Evolutionary conservation across 2,113 vertebrate genomes (phyloP), one percentile per base, ranked within the genome.

Genomic region (Sorex araneus): DNA sequence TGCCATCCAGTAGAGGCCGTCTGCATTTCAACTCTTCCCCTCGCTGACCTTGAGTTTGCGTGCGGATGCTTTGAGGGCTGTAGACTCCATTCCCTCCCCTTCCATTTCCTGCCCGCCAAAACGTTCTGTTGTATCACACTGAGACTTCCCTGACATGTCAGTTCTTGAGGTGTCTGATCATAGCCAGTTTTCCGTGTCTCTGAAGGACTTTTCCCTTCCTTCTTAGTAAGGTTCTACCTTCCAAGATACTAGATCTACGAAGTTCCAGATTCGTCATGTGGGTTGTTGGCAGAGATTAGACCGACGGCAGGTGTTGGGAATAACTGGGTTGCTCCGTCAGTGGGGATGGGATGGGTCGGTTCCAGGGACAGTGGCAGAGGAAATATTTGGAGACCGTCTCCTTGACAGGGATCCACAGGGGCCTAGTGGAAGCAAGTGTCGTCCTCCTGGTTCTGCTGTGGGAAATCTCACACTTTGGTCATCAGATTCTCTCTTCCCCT

Each of bases 171-270:
- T 45, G 27, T 47, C 54, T 92, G 88, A 57, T 89, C 47, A 63
- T 10, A 67, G 34, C 15, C 57, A 57, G 23, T 64, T 25, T 43
- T 84, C 11, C 4, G 0, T 32, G 10, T 40, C 40, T 92, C 36
- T 88, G 19, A 76, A 15, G 84, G 27, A 27, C 78, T 16, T 69
- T 75, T 89, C 10, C n/a, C 43, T 23, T 10, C 3, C 3, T 7
- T 79, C 60, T 50, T 76, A 84, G 66, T 80, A 36, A 63, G 23
- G 78, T 36, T 80, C 76, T 76, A 60, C 15, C 18, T 28, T 40
- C 43, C 69, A 43, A 32, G 88, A 63, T 63, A 64, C 19, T 19
- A 78, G 54, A 21, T 95, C 87, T 84, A 32, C 74, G 92, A n/a
- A 43, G 27, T 25, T 84, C 54, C 15, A 36, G 73, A 81, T 66